Percentiles rank a stretch among this genome's conserved stretches.
phyloP scores from a whole-genome alignment of 2,113 vertebrate genomes.

The Larimichthys crocea region DNA sequence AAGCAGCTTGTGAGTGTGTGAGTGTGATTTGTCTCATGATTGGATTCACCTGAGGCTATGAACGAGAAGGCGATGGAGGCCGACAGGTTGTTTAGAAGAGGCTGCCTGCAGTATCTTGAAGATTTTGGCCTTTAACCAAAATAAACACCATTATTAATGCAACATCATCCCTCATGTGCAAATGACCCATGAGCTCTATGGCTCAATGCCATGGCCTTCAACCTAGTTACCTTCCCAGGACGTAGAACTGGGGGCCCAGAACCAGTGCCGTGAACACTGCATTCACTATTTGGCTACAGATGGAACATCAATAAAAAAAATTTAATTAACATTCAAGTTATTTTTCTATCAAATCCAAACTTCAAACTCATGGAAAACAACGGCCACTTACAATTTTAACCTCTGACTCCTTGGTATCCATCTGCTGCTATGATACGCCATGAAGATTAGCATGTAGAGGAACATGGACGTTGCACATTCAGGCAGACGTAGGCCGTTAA shows the following conservation, averaged over 20 bases:
- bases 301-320: neutral
- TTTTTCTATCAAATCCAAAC: neutral
- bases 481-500: neutral
- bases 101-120: slow-evolving; percentile 81
- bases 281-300: slow-evolving; percentile 81
- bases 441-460: slow-evolving; percentile 79
- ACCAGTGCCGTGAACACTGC: slow-evolving; percentile 74
- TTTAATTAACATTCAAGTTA: neutral
- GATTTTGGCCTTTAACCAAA: slow-evolving; percentile 75
- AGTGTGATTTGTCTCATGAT: neutral
- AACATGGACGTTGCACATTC: slow-evolving; percentile 67
- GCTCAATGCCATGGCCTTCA: slow-evolving; percentile 7
- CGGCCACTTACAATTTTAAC: slow-evolving; percentile 80
- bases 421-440: slow-evolving; percentile 81
- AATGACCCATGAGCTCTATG: slow-evolving; percentile 22
- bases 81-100: slow-evolving; percentile 81
- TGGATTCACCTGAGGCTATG: slow-evolving; percentile 78
- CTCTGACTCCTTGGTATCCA: slow-evolving; percentile 76
- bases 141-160: slow-evolving; percentile 3
- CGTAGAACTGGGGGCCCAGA: slow-evolving; percentile 81
- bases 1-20: neutral
- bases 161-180: neutral
- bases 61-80: slow-evolving; percentile 79
- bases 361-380: neutral
- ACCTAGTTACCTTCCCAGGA: slow-evolving; percentile 79